Percentiles rank a stretch among this genome's conserved stretches.
These are phyloP conservation scores for Grus americana DNA, from an alignment of 2,113 vertebrate species.

Conservation along the genomic window DNA sequence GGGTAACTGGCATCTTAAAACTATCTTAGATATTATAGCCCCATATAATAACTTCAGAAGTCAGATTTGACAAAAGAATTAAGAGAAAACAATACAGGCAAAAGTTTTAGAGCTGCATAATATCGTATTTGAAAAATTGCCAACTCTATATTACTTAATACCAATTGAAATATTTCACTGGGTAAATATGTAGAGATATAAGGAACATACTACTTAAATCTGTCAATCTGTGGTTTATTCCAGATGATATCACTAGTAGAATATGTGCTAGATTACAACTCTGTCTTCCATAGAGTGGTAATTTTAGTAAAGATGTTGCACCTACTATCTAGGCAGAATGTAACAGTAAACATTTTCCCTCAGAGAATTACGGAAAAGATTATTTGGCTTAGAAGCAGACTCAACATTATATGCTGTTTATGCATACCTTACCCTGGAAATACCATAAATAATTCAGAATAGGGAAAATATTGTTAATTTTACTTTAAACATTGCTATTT, in stretches of 20 bases:
- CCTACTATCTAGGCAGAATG: background rate
- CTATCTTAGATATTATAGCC: background rate
- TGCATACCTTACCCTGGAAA: background rate
- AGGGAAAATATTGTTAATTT: constrained; percentile 10
- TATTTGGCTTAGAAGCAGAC: background rate
- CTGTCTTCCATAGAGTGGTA: background rate
- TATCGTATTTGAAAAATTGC: background rate
- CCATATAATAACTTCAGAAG: background rate
- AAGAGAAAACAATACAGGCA: background rate
- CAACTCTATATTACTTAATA: background rate
- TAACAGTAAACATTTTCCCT: background rate
- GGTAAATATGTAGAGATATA: background rate
- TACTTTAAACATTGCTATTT: background rate
- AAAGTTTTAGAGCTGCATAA: background rate
- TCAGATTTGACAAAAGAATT: background rate
- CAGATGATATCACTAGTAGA: background rate
- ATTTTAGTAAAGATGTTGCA: background rate
- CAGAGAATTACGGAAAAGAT: background rate
- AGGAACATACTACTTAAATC: background rate
- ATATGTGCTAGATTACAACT: background rate
- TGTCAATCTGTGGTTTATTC: background rate
- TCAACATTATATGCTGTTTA: background rate
- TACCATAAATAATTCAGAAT: background rate
- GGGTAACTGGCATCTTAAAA: background rate
- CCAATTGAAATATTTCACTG: background rate